These are phyloP conservation scores for Eulithis prunata DNA, from an alignment of 2,888 invertebrate species.

Conservation along the genomic window DNA sequence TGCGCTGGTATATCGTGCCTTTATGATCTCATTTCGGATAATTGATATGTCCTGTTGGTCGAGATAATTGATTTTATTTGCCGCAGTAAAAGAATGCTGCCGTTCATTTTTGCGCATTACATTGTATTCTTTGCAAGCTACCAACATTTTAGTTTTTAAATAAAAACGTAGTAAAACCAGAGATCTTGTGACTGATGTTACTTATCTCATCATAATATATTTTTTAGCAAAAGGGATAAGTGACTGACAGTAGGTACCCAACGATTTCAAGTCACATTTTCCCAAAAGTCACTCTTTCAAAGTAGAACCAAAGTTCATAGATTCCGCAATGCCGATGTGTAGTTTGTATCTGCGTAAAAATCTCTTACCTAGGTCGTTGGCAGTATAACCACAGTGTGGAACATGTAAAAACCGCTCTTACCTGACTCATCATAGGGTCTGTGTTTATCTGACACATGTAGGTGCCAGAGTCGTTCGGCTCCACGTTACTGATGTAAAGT, in stretches of 20 bases:
- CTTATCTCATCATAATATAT: background rate
- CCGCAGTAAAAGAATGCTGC: conserved; percentile 30
- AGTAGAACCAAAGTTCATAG: background rate
- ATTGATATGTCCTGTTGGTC: conserved; percentile 41
- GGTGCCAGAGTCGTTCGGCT: conserved; percentile 94
- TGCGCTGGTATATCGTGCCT: conserved; percentile 40
- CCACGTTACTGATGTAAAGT: conserved; percentile 93
- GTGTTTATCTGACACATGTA: conserved; percentile 98
- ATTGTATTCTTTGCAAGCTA: background rate
- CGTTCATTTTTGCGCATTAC: conserved; percentile 9
- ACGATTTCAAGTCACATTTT: background rate
- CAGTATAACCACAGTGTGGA: background rate
- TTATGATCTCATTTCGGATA: conserved; percentile 42
- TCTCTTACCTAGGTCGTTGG: background rate
- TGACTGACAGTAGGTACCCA: too few relatives aligned
- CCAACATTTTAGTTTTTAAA: background rate
- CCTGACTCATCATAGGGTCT: conserved; percentile 95
- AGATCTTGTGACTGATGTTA: background rate
- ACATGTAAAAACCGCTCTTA: conserved; percentile 65
- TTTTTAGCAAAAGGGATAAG: too few relatives aligned
- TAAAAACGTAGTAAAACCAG: background rate
- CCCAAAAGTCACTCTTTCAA: background rate
- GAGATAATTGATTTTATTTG: conserved; percentile 41
- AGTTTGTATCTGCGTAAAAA: conserved; percentile 2
- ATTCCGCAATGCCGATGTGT: conserved; percentile 6